Conservation (phyloP, 2,888 invertebrate species). For the Amaurobius ferox region DNA sequence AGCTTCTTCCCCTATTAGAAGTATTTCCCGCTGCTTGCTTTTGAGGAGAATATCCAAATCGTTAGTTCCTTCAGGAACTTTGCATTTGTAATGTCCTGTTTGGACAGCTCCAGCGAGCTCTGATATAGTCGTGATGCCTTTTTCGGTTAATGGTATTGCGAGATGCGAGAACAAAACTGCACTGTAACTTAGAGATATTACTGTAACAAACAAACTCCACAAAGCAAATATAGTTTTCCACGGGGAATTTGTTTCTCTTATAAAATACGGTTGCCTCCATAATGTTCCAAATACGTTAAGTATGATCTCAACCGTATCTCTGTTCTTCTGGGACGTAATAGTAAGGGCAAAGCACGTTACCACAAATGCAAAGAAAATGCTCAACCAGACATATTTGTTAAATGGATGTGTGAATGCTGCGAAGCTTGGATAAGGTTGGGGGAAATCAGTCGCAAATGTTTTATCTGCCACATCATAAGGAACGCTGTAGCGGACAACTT, state of each 20-base stretch:
- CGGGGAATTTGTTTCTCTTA: not conserved
- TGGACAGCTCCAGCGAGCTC: slow-evolving; percentile 13
- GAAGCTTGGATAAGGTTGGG: slow-evolving; percentile 4
- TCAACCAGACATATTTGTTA: not conserved
- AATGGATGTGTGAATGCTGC: slow-evolving; percentile 28
- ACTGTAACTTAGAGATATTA: slow-evolving; percentile 28
- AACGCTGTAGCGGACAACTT: slow-evolving; percentile 12
- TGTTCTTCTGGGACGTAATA: not conserved
- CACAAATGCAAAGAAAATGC: not conserved
- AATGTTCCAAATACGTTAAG: slow-evolving; percentile 20
- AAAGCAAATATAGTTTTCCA: not conserved
- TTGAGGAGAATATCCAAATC: not conserved
- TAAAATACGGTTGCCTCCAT: not conserved
- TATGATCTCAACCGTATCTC: not conserved
- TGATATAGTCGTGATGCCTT: slow-evolving; percentile 7
- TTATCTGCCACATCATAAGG: slow-evolving; percentile 3
- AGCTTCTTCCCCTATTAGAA: not conserved
- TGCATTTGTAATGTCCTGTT: not conserved
- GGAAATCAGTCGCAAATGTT: slow-evolving; percentile 13
- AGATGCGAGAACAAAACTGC: slow-evolving; percentile 23
- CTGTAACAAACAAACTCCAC: slow-evolving; percentile 2
- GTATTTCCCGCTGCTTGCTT: not conserved
- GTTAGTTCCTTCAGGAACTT: not conserved
- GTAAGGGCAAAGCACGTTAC: not conserved
- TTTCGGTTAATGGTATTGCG: slow-evolving; percentile 10